Percentiles rank a stretch among this genome's conserved stretches.
Evolutionary conservation across 2,888 invertebrate genomes (phyloP).

Genomic region (Heliothis peltigera): DNA sequence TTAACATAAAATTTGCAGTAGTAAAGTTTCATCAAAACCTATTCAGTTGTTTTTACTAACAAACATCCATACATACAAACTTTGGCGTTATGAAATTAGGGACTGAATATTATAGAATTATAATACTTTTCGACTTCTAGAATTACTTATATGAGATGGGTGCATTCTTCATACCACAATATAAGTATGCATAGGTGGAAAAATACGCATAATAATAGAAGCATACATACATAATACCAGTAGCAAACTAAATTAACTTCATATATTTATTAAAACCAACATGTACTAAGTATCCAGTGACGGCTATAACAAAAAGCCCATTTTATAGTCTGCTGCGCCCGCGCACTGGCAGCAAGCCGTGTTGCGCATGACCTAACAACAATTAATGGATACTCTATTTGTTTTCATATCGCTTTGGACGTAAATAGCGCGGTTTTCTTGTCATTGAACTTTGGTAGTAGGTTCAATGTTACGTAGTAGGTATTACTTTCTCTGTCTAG

Average conservation of each 20-base stretch:
- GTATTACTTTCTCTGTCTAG: neutral
- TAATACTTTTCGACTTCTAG: too few relatives aligned
- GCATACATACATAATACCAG: too few relatives aligned
- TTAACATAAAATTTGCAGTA: too few relatives aligned
- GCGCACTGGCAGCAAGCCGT: slow-evolving; percentile 4
- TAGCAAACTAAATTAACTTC: neutral
- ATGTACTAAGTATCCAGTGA: slow-evolving; percentile 13
- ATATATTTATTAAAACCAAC: neutral
- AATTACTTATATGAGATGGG: too few relatives aligned
- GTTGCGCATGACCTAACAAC: slow-evolving; percentile 32
- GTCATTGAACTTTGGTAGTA: slow-evolving; percentile 15
- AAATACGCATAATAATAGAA: too few relatives aligned
- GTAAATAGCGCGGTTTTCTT: slow-evolving; percentile 16
- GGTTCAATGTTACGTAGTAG: slow-evolving; percentile 2
- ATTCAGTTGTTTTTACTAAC: too few relatives aligned
- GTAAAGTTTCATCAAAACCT: too few relatives aligned
- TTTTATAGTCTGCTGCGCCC: slow-evolving; percentile 30
- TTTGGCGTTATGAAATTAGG: too few relatives aligned
- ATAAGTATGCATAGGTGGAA: too few relatives aligned
- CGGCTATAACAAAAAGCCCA: slow-evolving; percentile 28
- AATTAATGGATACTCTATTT: slow-evolving; percentile 28
- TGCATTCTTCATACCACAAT: too few relatives aligned
- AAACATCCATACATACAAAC: too few relatives aligned
- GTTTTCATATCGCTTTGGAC: slow-evolving; percentile 9
- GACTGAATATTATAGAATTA: too few relatives aligned